Evolutionary conservation across 2,113 vertebrate species (phyloP).

Genomic region (Scomber scombrus): DNA sequence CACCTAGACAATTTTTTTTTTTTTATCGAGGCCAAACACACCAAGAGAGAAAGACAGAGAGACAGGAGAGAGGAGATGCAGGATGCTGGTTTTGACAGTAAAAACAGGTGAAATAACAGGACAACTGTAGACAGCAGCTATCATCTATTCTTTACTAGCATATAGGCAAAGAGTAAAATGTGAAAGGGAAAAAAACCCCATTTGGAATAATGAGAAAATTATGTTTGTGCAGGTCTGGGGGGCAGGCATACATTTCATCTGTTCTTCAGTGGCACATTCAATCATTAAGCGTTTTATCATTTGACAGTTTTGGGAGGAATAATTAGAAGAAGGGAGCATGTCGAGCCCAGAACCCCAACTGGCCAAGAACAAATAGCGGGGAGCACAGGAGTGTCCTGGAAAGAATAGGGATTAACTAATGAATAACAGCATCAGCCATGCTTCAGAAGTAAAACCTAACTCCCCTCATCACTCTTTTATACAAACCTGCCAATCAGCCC

Average conservation of each 20-base stretch:
- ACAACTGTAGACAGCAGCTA: slow-evolving; percentile 9
- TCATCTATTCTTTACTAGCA: slow-evolving; percentile 1
- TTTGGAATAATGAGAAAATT: slow-evolving; percentile 12
- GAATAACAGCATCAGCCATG: slow-evolving; percentile 54
- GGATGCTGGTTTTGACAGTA: background rate
- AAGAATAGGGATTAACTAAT: slow-evolving; percentile 66
- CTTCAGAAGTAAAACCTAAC: slow-evolving; percentile 49
- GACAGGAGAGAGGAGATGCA: background rate
- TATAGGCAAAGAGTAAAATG: background rate
- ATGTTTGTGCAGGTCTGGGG: slow-evolving; percentile 22
- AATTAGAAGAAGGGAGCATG: slow-evolving; percentile 63
- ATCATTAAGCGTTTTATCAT: slow-evolving; percentile 43
- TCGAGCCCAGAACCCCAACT: slow-evolving; percentile 50
- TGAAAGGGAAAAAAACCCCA: background rate
- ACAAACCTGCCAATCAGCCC: slow-evolving; percentile 48
- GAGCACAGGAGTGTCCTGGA: slow-evolving; percentile 29
- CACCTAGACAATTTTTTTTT: slow-evolving; percentile 28
- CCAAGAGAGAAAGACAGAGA: slow-evolving; percentile 14
- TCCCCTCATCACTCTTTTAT: slow-evolving; percentile 35
- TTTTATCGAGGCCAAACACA: slow-evolving; percentile 50
- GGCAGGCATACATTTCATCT: slow-evolving; percentile 24
- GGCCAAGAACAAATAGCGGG: slow-evolving; percentile 56
- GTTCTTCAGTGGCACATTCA: slow-evolving; percentile 42
- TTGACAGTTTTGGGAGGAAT: slow-evolving; percentile 50
- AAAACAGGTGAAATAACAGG: slow-evolving; percentile 24